Evolutionary conservation across 37 sponge, comb jelly and placozoan species (phyloP), one percentile per base, ranked within the genome.

Genomic region (Amphimedon queenslandica): DNA sequence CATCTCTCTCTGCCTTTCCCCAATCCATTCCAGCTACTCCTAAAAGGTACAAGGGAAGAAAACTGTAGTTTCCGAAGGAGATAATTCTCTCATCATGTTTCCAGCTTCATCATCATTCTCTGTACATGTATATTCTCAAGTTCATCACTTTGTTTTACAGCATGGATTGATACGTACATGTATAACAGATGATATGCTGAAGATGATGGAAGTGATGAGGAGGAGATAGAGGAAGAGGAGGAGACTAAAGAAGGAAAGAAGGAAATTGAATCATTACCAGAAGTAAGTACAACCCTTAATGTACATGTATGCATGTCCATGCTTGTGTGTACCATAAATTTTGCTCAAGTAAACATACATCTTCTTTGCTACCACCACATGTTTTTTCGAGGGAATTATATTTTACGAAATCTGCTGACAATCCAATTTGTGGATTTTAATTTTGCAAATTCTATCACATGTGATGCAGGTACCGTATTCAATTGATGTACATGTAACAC

Each of bases 401-500:
- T n/a, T n/a, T n/a, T n/a, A n/a, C n/a, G n/a, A n/a, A n/a, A n/a
- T n/a, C n/a, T n/a, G n/a, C n/a, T n/a, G n/a, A n/a, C n/a, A n/a
- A n/a, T n/a, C n/a, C n/a, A n/a, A n/a, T n/a, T n/a, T n/a, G n/a
- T n/a, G n/a, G n/a, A n/a, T n/a, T n/a, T n/a, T n/a, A n/a, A n/a
- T n/a, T n/a, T n/a, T n/a, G n/a, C n/a, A n/a, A n/a, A n/a, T n/a
- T n/a, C n/a, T n/a, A n/a, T n/a, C n/a, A n/a, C n/a, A n/a, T n/a
- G n/a, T n/a, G n/a, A n/a, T n/a, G n/a, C n/a, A n/a, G n/a, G n/a
- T n/a, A n/a, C n/a, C n/a, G n/a, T n/a, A n/a, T n/a, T n/a, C n/a
- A n/a, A n/a, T n/a, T n/a, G n/a, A n/a, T 87, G 90, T 2, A 65
- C 67, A 38, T 87, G 89, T 21, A 85, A 70, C 23, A 89, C 93